These are phyloP conservation scores for Strigamia crassipes DNA, from an alignment of 2,888 invertebrate species.

Conservation along the genomic window DNA sequence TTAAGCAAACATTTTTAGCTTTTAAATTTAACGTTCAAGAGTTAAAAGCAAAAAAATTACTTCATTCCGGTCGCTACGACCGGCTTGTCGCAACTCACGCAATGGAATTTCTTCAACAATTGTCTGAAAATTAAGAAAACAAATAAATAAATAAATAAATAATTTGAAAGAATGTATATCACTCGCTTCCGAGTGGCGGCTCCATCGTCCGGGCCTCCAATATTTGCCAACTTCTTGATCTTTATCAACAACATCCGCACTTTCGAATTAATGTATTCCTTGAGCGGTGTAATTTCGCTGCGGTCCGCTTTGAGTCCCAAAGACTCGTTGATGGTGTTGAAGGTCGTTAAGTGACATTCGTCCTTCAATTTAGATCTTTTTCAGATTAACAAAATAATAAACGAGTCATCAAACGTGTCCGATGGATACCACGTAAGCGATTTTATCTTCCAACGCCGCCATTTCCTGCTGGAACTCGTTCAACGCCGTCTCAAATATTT, in stretches of 20 bases:
- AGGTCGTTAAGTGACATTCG: constrained; percentile 30
- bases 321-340: constrained; percentile 23
- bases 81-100: constrained; percentile 37
- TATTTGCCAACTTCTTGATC: constrained; percentile 44
- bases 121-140: neutral
- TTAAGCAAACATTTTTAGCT: too few species aligned
- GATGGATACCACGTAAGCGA: constrained; percentile 43
- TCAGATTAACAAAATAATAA: neutral
- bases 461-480: constrained; percentile 46
- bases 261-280: constrained; percentile 44
- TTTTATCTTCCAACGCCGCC: constrained; percentile 45
- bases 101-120: constrained; percentile 29
- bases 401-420: too few species aligned
- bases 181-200: constrained; percentile 44
- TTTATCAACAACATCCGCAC: constrained; percentile 45
- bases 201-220: constrained; percentile 42
- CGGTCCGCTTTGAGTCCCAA: constrained; percentile 36
- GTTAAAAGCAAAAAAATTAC: too few species aligned
- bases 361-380: neutral
- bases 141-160: neutral
- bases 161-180: neutral
- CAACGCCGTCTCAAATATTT: constrained; percentile 43
- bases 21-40: too few species aligned
- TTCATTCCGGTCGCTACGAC: constrained; percentile 15
- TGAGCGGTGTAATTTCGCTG: constrained; percentile 9